Base-by-base conservation (phyloP, 2,113 vertebrate species). In the Psophia crepitans region DNA sequence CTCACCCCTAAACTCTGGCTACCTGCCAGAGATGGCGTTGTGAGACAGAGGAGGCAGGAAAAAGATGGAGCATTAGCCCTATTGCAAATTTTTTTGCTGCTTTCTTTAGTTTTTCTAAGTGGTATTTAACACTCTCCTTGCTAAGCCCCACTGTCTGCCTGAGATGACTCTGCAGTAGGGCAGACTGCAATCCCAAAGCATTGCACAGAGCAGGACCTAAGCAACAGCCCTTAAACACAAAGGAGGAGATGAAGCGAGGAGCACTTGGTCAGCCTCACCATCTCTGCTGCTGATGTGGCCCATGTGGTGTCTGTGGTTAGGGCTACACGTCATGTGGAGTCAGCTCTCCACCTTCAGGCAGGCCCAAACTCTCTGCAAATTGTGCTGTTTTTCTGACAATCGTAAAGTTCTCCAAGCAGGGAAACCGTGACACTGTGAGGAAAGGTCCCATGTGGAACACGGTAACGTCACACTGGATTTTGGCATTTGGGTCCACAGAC, bases 281-380 rank as follows among this genome's bases (percentile, higher is more conserved):
- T n/a, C 33, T 30, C 23, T 60, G 44, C 33, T 65, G 11, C 20
- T 70, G 51, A 33, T 53, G 33, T 39, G 23, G 11, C 28, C 68
- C 16, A 18, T n/a, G 24, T 48, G 30, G 21, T 80, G 21, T 24
- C 66, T 46, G 19, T 30, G 60, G 43, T 79, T 39, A 49, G 22
- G 32, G 8, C 4, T 43, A 69, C 16, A n/a, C 28, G 14, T 30
- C 33, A n/a, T 0, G 0, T 6, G 14, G 20, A 51, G 33, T 51
- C 33, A 44, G 51, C 18, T 46, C 24, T 60, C 28, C n/a, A 39
- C 8, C 17, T 21, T 23, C 46, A 46, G 22, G n/a, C 26, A 63
- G 48, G 7, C 5, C 48, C 33, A 33, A 14, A 53, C 6, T 60
- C 7, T 16, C 28, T 66, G 32, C 18, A 73, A 51, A 57, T 37